Conservation (phyloP, 2,888 invertebrate species). For the Antitype chi region DNA sequence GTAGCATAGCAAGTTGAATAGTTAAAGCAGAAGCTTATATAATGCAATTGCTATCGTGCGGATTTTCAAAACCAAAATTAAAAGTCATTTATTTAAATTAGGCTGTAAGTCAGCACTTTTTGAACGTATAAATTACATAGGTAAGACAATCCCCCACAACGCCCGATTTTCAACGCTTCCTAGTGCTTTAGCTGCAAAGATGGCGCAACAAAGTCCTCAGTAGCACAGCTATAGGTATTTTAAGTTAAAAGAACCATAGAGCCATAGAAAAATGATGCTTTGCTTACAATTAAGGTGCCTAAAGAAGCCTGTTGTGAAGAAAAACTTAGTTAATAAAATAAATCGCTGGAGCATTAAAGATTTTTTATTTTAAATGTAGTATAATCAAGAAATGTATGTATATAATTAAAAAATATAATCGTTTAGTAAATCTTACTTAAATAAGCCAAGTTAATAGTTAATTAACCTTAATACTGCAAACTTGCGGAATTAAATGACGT, state of each 20-base stretch:
- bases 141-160: no score
- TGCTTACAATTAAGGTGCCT: neutral
- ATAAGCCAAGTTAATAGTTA: slow-evolving; percentile 24
- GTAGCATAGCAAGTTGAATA: no score
- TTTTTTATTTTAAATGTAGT: no score
- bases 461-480: slow-evolving; percentile 12
- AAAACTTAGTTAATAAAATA: neutral
- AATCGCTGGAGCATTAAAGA: neutral
- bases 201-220: no score
- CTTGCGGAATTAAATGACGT: slow-evolving; percentile 20
- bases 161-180: no score
- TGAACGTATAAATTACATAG: no score
- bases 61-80: neutral
- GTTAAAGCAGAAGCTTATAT: neutral
- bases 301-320: neutral
- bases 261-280: neutral
- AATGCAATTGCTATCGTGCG: neutral
- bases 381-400: no score
- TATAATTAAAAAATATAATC: neutral
- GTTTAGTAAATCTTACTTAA: slow-evolving; percentile 24
- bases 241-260: no score
- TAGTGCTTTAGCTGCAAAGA: no score
- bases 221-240: no score
- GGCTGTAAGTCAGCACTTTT: no score
- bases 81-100: no score